phyloP scores from a whole-genome alignment of 2,113 vertebrate species.

The Pampusana beccarii region DNA sequence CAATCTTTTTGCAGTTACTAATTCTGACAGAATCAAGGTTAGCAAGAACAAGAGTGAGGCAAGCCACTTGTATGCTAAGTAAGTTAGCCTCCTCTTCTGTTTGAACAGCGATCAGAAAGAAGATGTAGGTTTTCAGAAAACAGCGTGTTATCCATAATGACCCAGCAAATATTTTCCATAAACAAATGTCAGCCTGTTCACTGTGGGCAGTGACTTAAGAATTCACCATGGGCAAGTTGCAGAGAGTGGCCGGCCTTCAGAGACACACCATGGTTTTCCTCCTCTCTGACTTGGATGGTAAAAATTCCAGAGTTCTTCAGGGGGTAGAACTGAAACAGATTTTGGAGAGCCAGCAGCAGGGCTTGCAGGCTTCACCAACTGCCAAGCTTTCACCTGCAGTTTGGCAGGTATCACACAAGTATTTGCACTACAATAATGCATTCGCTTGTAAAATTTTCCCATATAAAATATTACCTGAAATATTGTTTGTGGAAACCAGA shows the following conservation, averaged over 20 bases:
- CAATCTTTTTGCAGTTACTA: not conserved
- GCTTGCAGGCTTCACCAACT: not conserved
- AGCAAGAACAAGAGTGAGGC: not conserved
- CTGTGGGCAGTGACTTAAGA: not conserved
- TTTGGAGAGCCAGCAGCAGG: not conserved
- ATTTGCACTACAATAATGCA: not conserved
- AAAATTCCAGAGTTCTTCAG: not conserved
- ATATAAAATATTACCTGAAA: not conserved
- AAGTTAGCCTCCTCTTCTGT: not conserved
- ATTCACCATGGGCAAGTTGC: not conserved
- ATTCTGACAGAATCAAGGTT: not conserved
- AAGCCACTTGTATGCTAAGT: not conserved
- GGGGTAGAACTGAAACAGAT: not conserved
- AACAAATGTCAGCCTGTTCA: not conserved
- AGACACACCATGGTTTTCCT: fast-evolving
- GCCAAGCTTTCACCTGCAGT: conserved; percentile 28
- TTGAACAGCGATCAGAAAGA: not conserved
- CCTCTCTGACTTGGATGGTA: not conserved
- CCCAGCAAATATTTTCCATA: not conserved
- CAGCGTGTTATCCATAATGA: not conserved
- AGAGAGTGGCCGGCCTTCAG: not conserved
- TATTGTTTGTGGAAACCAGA: not conserved
- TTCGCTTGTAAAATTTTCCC: conserved; percentile 3
- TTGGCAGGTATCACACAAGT: not conserved
- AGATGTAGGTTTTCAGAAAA: not conserved